phyloP scores from a whole-genome alignment of 2,888 invertebrate genomes.

The Patella pellucida region DNA sequence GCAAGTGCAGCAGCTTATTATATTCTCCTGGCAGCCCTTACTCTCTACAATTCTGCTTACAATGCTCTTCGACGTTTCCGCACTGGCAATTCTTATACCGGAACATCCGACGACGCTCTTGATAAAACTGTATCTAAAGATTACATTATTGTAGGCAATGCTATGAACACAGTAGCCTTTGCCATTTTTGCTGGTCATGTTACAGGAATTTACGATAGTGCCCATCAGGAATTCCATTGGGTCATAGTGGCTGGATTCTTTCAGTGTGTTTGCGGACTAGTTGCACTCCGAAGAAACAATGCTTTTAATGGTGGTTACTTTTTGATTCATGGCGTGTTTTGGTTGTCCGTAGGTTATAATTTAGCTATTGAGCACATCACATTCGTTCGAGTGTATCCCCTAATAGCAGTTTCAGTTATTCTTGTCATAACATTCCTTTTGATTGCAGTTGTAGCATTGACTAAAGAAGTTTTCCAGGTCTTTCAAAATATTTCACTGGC shows the following conservation, averaged over 20 bases:
- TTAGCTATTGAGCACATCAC: slow-evolving; percentile 35
- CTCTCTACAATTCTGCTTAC: slow-evolving; percentile 34
- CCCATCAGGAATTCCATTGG: slow-evolving; percentile 43
- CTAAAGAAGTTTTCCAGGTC: slow-evolving; percentile 42
- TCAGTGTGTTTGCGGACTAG: slow-evolving; percentile 39
- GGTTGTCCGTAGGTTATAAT: slow-evolving; percentile 43
- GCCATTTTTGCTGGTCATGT: slow-evolving; percentile 44
- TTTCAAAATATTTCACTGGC: slow-evolving; percentile 37
- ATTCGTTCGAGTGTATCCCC: slow-evolving; percentile 19
- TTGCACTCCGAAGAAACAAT: slow-evolving; percentile 40
- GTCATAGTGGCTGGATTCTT: slow-evolving; percentile 41
- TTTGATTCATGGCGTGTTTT: slow-evolving; percentile 43
- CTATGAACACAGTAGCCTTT: slow-evolving; percentile 44
- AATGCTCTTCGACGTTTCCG: slow-evolving; percentile 30
- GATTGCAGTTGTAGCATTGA: slow-evolving; percentile 37
- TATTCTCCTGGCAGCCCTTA: slow-evolving; percentile 38
- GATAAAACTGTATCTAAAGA: slow-evolving; percentile 31
- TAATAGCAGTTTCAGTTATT: slow-evolving; percentile 41
- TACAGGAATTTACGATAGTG: slow-evolving; percentile 33
- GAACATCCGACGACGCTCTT: not conserved
- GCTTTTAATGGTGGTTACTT: slow-evolving; percentile 38
- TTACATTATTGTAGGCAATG: slow-evolving; percentile 43
- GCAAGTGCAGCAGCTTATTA: slow-evolving; percentile 45
- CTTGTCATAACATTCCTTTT: slow-evolving; percentile 38
- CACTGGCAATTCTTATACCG: slow-evolving; percentile 13